Evolutionary conservation across 1,140 invertebrate species (phyloP).

Genomic region (Brachionus manjavacas): DNA sequence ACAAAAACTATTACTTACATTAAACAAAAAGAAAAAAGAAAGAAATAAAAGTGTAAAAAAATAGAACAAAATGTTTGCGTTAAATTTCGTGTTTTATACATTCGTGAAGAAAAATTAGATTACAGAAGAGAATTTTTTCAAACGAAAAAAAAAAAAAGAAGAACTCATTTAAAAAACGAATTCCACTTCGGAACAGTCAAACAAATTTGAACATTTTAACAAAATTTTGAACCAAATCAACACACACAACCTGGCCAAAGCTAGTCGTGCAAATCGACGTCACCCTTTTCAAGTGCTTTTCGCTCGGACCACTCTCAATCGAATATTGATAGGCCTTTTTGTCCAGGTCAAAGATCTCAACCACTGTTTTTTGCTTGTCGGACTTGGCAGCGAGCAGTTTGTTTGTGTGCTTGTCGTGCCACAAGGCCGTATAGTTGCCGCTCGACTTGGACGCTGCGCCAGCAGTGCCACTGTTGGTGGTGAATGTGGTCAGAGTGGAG

Average conservation of each 20-base stretch:
- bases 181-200: neutral
- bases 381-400: slow-evolving; percentile 21
- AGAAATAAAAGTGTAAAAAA: neutral
- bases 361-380: neutral
- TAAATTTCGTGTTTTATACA: neutral
- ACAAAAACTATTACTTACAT: neutral
- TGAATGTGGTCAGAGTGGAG: neutral
- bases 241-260: slow-evolving; percentile 16
- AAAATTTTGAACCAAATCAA: slow-evolving; percentile 38
- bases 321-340: neutral
- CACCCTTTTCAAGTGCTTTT: slow-evolving; percentile 19
- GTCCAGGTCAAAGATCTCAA: slow-evolving; percentile 16
- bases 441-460: neutral
- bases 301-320: slow-evolving; percentile 2
- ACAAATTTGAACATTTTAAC: slow-evolving; percentile 41
- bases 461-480: neutral
- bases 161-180: neutral
- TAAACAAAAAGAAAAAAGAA: neutral
- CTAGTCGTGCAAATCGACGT: slow-evolving; percentile 4
- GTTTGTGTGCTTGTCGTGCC: slow-evolving; percentile 9
- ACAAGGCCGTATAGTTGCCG: slow-evolving; percentile 34
- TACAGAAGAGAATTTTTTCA: neutral
- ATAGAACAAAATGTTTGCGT: neutral
- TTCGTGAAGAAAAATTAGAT: neutral
- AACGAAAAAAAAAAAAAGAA: neutral